Conservation (phyloP, 2,113 vertebrate genomes). For the Ahaetulla prasina region DNA sequence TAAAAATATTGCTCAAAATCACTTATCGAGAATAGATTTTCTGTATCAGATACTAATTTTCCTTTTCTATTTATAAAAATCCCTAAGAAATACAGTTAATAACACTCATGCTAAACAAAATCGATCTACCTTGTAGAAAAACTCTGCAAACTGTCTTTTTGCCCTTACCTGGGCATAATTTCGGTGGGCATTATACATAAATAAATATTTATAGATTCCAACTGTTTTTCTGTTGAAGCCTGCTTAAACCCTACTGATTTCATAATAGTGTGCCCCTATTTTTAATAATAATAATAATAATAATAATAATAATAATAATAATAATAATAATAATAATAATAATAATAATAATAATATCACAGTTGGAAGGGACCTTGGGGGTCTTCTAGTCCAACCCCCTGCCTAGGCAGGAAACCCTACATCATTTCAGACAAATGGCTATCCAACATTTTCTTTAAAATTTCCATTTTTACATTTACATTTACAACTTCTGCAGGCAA, state of each 20-base stretch:
- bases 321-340: no score
- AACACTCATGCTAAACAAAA: neutral
- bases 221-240: neutral
- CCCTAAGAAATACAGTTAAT: neutral
- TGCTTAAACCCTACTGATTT: neutral
- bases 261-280: neutral
- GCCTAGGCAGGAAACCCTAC: no score
- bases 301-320: no score
- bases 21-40: neutral
- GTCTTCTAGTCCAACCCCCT: no score
- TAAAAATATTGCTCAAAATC: neutral
- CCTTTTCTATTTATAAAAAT: neutral
- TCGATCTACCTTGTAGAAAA: neutral
- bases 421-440: no score
- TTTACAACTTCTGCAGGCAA: no score
- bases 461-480: no score
- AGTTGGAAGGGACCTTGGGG: no score
- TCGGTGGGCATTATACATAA: neutral
- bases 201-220: neutral
- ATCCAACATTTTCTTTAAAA: no score
- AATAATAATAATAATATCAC: no score
- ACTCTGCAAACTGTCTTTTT: neutral
- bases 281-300: neutral
- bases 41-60: neutral
- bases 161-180: neutral